Evolutionary conservation across 1,140 invertebrate genomes (phyloP).

Genomic region (Lepidurus arcticus): DNA sequence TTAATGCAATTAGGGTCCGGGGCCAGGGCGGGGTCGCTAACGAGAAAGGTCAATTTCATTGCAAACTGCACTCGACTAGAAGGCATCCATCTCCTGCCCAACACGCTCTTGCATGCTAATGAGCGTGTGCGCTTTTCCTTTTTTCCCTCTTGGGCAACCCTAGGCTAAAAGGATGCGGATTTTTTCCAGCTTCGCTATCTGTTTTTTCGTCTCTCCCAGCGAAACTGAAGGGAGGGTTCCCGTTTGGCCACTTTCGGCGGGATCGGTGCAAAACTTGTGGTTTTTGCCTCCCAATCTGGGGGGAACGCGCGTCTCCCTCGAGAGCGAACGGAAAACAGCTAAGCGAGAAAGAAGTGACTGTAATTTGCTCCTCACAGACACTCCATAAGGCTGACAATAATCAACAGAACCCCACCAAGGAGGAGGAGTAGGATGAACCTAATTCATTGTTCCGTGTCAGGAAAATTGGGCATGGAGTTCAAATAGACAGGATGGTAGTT

Average conservation of each 20-base stretch:
- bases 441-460: not conserved
- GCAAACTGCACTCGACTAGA: constrained; percentile 21
- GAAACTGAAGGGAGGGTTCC: not conserved
- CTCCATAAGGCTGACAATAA: not conserved
- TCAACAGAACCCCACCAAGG: not conserved
- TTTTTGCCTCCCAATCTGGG: not conserved
- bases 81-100: constrained; percentile 17
- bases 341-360: constrained; percentile 1
- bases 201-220: not conserved
- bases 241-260: not conserved
- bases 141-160: not conserved
- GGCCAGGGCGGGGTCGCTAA: not conserved
- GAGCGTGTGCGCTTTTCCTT: constrained; percentile 4
- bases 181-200: not conserved
- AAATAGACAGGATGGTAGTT: not conserved
- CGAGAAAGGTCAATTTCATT: constrained; percentile 22
- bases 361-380: constrained; percentile 14
- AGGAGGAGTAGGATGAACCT: not conserved
- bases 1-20: constrained; percentile 3
- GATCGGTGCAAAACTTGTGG: not conserved
- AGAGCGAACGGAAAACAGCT: not conserved
- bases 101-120: constrained; percentile 21
- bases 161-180: not conserved
- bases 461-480: not conserved
- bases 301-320: not conserved